Base-by-base conservation (phyloP, 2,113 vertebrate genomes). In the Pseudorectes ferrugineus region DNA sequence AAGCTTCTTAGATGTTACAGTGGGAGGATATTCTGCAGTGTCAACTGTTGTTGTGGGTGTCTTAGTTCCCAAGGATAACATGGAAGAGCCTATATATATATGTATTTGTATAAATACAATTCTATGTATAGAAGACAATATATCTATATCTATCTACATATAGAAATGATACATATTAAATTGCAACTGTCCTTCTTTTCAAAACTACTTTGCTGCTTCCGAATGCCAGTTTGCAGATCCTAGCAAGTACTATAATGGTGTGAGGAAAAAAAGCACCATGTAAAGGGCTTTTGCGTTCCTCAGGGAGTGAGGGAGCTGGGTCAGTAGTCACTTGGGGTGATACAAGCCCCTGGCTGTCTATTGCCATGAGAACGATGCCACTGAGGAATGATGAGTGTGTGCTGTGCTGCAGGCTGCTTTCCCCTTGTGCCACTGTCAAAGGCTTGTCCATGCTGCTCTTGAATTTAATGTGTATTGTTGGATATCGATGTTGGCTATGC, bases 391-490 rank as follows among this genome's bases (percentile, higher is more conserved):
- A 88, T 52, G 76, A 93, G 31, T 14, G 12, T 45, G 19, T 45
- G 54, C 20, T 45, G 40, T 83, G 77, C 91, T 94, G n/a, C 71
- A 61, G 80, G 84, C 74, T 81, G 57, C 57, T 94, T 84, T 89
- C 57, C 33, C 80, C 83, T 92, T 83, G 52, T 51, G 66, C 83
- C 71, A 63, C 51, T 62, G 90, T 91, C 95, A 96, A 55, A 86
- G 58, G 43, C 72, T 88, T 76, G 26, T 85, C 83, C 24, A 21
- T 78, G 59, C 19, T 78, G 80, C 52, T 72, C 55, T 65, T 80
- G 52, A 63, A 62, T 88, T 86, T 85, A 49, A 63, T 66, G 7
- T 46, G n/a, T 48, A 3, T 59, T 72, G 45, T 23, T 89, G 83
- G 71, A 78, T 94, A 43, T 57, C 11, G 13, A 17, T 63, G 33